Percentiles rank a stretch among this genome's conserved stretches.
Evolutionary conservation across 2,888 invertebrate species (phyloP).

Genomic region (Sipunculus nudus): DNA sequence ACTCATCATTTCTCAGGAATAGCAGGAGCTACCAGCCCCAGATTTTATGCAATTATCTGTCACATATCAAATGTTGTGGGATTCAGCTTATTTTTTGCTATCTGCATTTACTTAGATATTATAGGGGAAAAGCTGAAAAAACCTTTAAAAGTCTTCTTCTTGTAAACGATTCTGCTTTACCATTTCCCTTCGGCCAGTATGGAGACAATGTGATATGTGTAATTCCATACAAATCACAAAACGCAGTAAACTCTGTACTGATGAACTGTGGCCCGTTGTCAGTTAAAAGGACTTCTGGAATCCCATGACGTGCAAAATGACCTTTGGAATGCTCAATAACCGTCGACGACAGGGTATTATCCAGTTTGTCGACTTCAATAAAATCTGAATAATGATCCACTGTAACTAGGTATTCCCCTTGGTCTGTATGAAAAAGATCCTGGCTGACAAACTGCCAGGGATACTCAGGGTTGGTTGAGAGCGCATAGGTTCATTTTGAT

Average conservation of each 20-base stretch:
- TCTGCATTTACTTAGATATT: no score
- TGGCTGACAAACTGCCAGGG: conserved; percentile 8
- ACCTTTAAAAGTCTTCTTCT: no score
- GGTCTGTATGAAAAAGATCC: background rate
- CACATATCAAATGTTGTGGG: no score
- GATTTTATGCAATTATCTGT: no score
- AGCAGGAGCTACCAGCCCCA: no score
- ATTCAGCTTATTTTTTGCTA: no score
- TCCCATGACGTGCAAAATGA: conserved; percentile 6
- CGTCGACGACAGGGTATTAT: conserved; percentile 1
- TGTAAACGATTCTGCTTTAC: conserved; percentile 6
- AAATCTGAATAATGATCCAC: conserved; percentile 11
- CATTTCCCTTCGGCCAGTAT: conserved; percentile 11
- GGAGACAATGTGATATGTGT: conserved; percentile 11
- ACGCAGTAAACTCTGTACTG: background rate
- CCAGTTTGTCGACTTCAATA: conserved; percentile 5
- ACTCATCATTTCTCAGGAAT: no score
- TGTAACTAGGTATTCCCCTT: conserved; percentile 3
- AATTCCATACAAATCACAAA: conserved; percentile 8
- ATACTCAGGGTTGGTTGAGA: background rate
- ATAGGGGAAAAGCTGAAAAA: no score
- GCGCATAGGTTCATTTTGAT: conserved; percentile 6
- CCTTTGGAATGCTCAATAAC: conserved; percentile 1
- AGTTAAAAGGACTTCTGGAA: conserved; percentile 1
- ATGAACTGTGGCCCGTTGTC: conserved; percentile 1